Base-by-base conservation (phyloP, 1,140 invertebrate genomes). In the Papilio aristodemus region DNA sequence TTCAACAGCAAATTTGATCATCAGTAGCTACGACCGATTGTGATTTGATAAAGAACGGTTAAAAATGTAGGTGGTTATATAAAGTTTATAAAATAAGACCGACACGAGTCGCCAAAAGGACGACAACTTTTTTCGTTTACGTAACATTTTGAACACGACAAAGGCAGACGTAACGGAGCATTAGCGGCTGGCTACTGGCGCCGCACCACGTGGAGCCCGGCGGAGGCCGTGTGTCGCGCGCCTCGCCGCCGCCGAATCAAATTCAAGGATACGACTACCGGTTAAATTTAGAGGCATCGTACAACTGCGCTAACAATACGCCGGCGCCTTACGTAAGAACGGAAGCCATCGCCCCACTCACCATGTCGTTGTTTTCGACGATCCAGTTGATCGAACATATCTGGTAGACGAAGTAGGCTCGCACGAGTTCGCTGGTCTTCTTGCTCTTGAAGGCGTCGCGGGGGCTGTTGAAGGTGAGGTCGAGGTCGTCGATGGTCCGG, bases 351-450 rank as follows among this genome's bases (percentile, higher is more conserved):
- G 72, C 81, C 80, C 79, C 43, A 90, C 93, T 94, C 93, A 99
- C 98, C 95, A 96, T 94, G 93, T 96, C 96, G 86, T 99, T 99
- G 92, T 99, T 95, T 81, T 98, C 96, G 60, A 99, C 98, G 67
- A 99, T 91, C 82, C 95, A 96, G 75, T 96, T 95, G 83, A 97
- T 94, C 39, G 96, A 96, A 91, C 98, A 99, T 83, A 99, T 92
- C 85, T 96, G 95, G 89, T 99, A 98, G 50, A 99, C 98, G 77
- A 99, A 78, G 80, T 98, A 96, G 19, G 97, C 98, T 70, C 99
- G 93, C 8, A 99, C 77, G 54, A 99, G 93, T 92, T 99, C 98
- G 92, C 93, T 95, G 68, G 96, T 99, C 67, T 96, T 98, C 94
- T 99, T 99, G 91, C 97, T 99, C 91, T 97, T 97, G 89, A 97